Conservation (phyloP, 2,113 vertebrate species). For the Spermophilus dauricus region DNA sequence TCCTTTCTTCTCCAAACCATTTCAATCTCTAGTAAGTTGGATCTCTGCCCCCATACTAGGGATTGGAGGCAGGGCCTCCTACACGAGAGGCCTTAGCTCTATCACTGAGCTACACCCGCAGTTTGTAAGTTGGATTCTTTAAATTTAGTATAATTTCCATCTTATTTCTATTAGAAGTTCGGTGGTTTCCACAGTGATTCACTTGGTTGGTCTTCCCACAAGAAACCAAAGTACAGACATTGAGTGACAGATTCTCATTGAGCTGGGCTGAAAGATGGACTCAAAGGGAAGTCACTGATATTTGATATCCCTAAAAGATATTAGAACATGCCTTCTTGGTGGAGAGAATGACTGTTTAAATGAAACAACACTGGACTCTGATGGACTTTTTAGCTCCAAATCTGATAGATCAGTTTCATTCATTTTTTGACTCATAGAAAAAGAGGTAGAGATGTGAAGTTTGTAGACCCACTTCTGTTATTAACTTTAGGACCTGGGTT, state of each 20-base stretch:
- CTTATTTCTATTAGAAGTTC: slow-evolving; percentile 6
- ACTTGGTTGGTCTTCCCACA: slow-evolving; percentile 10
- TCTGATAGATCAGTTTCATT: slow-evolving; percentile 40
- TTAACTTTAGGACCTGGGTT: background rate
- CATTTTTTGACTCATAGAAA: slow-evolving; percentile 48
- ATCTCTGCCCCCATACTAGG: background rate
- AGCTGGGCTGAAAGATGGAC: slow-evolving; percentile 38
- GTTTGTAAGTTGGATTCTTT: background rate
- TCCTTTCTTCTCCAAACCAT: background rate
- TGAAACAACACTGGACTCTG: slow-evolving; percentile 45
- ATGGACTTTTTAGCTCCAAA: slow-evolving; percentile 29
- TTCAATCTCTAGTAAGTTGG: slow-evolving; percentile 42
- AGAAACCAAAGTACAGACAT: background rate
- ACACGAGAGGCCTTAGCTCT: background rate
- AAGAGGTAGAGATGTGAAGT: slow-evolving; percentile 55
- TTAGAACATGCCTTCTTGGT: background rate
- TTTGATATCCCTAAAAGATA: slow-evolving; percentile 11
- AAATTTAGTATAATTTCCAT: slow-evolving; percentile 55
- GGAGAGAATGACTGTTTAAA: slow-evolving; percentile 1
- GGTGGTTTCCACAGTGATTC: slow-evolving; percentile 51
- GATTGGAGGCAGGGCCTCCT: background rate
- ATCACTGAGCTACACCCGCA: background rate
- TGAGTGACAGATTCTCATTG: background rate
- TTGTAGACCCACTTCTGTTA: background rate
- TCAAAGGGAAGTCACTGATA: background rate